Evolutionary conservation across 1,140 invertebrate genomes (phyloP), one percentile per base, ranked within the genome.

Genomic region (Lethocerus indicus): DNA sequence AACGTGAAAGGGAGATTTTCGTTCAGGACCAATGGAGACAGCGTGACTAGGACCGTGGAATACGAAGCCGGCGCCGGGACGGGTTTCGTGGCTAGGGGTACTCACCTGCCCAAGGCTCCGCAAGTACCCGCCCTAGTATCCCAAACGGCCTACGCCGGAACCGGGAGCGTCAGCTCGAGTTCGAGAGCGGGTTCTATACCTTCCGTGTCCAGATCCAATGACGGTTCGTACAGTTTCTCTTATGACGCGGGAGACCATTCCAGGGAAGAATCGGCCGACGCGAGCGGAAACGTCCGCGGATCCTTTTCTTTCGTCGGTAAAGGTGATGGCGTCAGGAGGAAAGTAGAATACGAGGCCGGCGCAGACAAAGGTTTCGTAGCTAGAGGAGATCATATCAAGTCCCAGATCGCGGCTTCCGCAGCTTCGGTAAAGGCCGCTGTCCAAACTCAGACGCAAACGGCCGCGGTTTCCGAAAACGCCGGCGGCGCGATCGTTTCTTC

Each of bases 1-100:
- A 62, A 61, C 32, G 58, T 62, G 3, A 29, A 53, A 9, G 60
- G 60, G 0, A 51, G 40, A n/a, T 62, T 54, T 45, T 50, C 54
- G 7, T 61, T 54, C 44, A 25, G 57, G 9, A 12, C 14, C 1
- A 57, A 41, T 20, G 23, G 21, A 6, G 59, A 60, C 35, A 58
- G 59, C 3, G 26, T 54, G 2, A 20, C 40, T 12, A 49, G 50
- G 43, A 53, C 46, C n/a, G 52, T 60, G 6, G 52, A 58, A 3
- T 60, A 60, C 46, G 40, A 45, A 18, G 58, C 59, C 16, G 54
- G 55, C 20, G 49, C 49, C 7, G 53, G 49, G 23, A 51, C 52
- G 39, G 59, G 58, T 3, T 60, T 59, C 45, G 44, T 51, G 7
- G 51, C 55, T 14, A 55, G 51, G 27, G 55, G 51, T 21, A 42